Evolutionary conservation across 1,140 invertebrate species (phyloP).

Genomic region (Brachionus calyciflorus): DNA sequence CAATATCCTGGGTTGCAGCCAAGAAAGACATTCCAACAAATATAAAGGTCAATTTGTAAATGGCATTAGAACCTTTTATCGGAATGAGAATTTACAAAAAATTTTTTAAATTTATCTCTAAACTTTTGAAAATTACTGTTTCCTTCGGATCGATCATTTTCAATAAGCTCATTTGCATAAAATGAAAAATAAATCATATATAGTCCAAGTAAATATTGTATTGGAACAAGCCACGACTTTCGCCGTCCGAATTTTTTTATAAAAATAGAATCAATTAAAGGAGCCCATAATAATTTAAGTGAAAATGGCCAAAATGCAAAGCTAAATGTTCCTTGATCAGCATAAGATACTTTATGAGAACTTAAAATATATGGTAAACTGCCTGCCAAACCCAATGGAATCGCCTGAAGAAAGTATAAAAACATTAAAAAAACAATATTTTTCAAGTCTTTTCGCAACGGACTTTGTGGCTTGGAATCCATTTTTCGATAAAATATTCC

Average conservation of each 20-base stretch:
- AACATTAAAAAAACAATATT: conserved; percentile 68
- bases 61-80: not conserved
- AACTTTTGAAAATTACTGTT: not conserved
- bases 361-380: conserved; percentile 87
- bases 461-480: too few relatives aligned
- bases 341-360: conserved; percentile 23
- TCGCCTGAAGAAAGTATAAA: conserved; percentile 84
- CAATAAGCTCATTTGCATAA: conserved; percentile 61
- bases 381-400: conserved; percentile 85
- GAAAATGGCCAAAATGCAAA: conserved; percentile 94
- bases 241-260: conserved; percentile 77
- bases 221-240: conserved; percentile 94
- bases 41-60: conserved; percentile 69
- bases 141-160: conserved; percentile 12
- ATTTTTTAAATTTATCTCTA: not conserved
- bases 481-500: too few relatives aligned
- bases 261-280: conserved; percentile 89
- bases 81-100: not conserved
- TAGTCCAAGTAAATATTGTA: conserved; percentile 69
- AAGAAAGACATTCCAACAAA: conserved; percentile 76
- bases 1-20: conserved; percentile 98
- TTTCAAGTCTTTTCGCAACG: not conserved
- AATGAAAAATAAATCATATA: conserved; percentile 37
- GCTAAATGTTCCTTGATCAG: conserved; percentile 85
- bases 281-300: conserved; percentile 94